Evolutionary conservation across 2,113 vertebrate species (phyloP), one percentile per base, ranked within the genome.

Genomic region (Microcebus lehilahytsara): DNA sequence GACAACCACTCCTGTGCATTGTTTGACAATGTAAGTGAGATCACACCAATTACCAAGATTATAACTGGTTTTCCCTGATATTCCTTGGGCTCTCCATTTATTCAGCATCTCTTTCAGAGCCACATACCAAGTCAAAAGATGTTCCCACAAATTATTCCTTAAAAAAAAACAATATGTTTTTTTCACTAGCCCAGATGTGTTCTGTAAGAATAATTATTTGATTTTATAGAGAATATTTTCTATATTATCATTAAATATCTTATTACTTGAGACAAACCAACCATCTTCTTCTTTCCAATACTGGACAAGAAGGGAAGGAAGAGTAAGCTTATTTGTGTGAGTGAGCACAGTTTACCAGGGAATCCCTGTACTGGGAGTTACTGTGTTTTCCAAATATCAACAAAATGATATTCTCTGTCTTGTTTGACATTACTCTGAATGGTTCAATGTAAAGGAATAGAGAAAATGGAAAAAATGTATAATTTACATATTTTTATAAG

Each of bases 1-100:
- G 95, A 77, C 34, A n/a, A 22, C 40, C 4, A 95, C 74, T 95
- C 30, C 5, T 86, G 30, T 80, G 46, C 87, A n/a, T 90, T 96
- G 92, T 92, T 93, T 20, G 40, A 89, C 90, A 96, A 20, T n/a
- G 80, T 51, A 92, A 94, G 95, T 98, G 97, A 93, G 96, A 97
- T 98, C 96, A 96, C 96, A 98, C 96, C 97, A 97, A 96, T 98
- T 97, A 97, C 89, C 80, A 77, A 90, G 93, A 51, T 85, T 97
- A 20, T 96, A 96, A 95, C 97, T 95, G 27, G 20, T 46, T 96
- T 97, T 86, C n/a, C 23, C 85, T 88, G 46, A 30, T 92, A 60
- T 53, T 95, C 46, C 13, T 74, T 56, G 30, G 32, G 2, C 17
- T 78, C 25, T 93, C 32, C 49, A 80, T 40, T 92, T 93, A 91